Base-by-base conservation (phyloP, 2,113 vertebrate species). In the Furnarius figulus region DNA sequence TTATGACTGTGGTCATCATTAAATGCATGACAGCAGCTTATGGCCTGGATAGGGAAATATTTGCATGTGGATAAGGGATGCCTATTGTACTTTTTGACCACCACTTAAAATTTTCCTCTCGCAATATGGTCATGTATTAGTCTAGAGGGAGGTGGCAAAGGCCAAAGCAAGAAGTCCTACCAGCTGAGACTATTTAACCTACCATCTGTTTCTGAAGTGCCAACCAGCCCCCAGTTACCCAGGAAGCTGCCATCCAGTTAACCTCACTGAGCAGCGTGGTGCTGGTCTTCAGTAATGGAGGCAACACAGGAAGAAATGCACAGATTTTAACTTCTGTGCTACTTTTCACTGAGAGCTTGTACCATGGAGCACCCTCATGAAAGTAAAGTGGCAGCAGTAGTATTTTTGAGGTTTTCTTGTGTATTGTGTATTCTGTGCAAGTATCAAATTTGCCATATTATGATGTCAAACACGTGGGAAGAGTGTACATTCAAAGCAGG, bases 161-260 rank as follows among this genome's bases (percentile, higher is more conserved):
- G 85, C 81, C 59, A 86, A 90, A 90, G 61, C 75, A 89, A 72
- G 89, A 95, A 83, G 28, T 90, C 61, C 61, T 94, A 63, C 92
- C 96, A 96, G 94, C 95, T 96, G 96, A 96, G 93, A 76, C 90
- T 89, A 5, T 96, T 96, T 97, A 96, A 96, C 93, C 90, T 90
- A 27, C 89, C 90, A 96, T 95, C 94, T 97, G 91, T 85, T 95
- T 93, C 72, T 8, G 18, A 94, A 52, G 53, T 50, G 74, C 56
- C 7, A 6, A 23, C 56, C 58, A 90, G 75, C 92, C 85, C 86
- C 62, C 46, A 65, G 93, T 95, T 97, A 95, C 44, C 1, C 4
- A 75, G 61, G 59, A 92, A 87, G 42, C 79, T 90, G 77, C 72
- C 62, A 73, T 76, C 52, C 83, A 14, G 24, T 94, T 95, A 96